Evolutionary conservation across 2,113 vertebrate species (phyloP).

Genomic region (Tauraco erythrolophus): DNA sequence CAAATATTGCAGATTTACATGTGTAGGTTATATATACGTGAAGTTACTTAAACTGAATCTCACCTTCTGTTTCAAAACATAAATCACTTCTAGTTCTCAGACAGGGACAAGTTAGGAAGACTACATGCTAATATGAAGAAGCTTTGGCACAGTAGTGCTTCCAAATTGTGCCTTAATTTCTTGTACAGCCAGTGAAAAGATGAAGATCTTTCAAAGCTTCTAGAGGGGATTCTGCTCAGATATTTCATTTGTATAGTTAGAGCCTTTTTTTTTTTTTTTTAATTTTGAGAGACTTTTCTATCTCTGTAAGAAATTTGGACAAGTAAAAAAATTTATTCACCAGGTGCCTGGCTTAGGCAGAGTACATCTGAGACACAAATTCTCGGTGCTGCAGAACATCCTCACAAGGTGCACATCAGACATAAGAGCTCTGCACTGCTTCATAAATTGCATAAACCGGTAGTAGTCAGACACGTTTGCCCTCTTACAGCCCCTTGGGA

Average conservation of each 20-base stretch:
- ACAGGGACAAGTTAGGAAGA: not conserved
- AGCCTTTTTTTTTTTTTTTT: no score
- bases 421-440: not conserved
- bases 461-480: not conserved
- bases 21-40: not conserved
- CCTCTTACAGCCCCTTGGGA: not conserved
- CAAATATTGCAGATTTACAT: not conserved
- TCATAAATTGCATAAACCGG: no score
- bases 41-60: not conserved
- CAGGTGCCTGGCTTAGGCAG: not conserved
- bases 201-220: not conserved
- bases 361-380: rapidly evolving
- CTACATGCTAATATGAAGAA: not conserved
- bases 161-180: not conserved
- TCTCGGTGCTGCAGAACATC: not conserved
- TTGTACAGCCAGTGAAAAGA: not conserved
- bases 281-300: not conserved
- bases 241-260: not conserved
- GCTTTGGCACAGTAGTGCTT: not conserved
- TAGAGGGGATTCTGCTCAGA: not conserved
- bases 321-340: not conserved
- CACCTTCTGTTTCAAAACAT: not conserved
- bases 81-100: not conserved
- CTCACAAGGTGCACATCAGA: not conserved
- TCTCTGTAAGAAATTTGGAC: not conserved